Evolutionary conservation across 1,140 invertebrate species (phyloP).

Genomic region (Pseudomyrmex cubaensis): DNA sequence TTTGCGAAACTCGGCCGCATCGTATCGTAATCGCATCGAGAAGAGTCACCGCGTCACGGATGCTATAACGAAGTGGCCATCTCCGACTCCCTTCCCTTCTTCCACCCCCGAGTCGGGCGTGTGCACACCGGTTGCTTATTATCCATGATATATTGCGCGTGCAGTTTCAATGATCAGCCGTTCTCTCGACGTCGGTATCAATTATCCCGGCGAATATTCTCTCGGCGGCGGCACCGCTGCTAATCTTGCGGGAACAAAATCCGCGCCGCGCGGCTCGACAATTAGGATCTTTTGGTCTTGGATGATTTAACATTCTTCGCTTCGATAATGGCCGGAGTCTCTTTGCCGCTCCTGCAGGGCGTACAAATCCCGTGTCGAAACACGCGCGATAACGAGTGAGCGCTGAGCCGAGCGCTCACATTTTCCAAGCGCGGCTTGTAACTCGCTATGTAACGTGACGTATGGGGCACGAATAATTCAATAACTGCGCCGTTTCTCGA

Average conservation of each 20-base stretch:
- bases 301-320: constrained; percentile 35
- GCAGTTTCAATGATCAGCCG: constrained; percentile 72
- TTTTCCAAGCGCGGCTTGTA: constrained; percentile 9
- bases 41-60: constrained; percentile 15
- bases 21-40: constrained; percentile 70
- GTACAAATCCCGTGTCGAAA: neutral
- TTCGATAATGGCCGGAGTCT: neutral
- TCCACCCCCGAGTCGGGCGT: neutral
- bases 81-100: constrained; percentile 3
- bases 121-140: constrained; percentile 69
- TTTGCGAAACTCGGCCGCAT: constrained; percentile 68
- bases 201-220: constrained; percentile 74
- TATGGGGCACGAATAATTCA: neutral
- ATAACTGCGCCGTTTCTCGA: neutral
- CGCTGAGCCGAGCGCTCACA: neutral
- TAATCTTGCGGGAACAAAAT: constrained; percentile 63
- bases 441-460: neutral
- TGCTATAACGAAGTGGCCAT: constrained; percentile 59
- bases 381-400: neutral
- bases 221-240: constrained; percentile 59
- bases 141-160: constrained; percentile 74
- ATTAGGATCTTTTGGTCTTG: constrained; percentile 22
- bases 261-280: constrained; percentile 48
- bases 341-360: neutral
- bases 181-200: constrained; percentile 70